phyloP scores from a whole-genome alignment of 1,140 invertebrate species.

The Drosophila pandora region DNA sequence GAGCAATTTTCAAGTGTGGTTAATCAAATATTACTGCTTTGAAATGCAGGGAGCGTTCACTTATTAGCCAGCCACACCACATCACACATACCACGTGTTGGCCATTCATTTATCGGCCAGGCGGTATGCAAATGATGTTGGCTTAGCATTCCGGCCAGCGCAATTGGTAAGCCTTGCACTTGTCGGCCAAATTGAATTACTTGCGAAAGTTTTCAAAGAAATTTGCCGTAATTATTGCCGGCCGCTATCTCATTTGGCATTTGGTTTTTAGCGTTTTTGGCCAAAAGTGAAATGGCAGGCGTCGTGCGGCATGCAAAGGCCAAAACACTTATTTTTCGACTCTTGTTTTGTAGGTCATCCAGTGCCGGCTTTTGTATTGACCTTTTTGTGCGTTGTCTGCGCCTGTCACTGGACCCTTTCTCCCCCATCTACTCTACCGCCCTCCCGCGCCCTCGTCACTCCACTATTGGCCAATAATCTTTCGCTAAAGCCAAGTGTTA shows the following conservation, averaged over 20 bases:
- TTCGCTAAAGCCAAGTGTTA: slow-evolving; percentile 69
- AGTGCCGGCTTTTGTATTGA: slow-evolving; percentile 59
- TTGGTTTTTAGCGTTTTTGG: slow-evolving; percentile 30
- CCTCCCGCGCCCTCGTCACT: slow-evolving; percentile 1
- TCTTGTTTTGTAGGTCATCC: slow-evolving; percentile 25
- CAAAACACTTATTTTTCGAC: slow-evolving; percentile 34
- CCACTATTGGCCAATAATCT: slow-evolving; percentile 67
- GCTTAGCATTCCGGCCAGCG: slow-evolving; percentile 2
- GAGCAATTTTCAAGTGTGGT: slow-evolving; percentile 46
- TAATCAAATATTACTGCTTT: slow-evolving; percentile 56
- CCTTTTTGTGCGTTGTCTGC: slow-evolving; percentile 53
- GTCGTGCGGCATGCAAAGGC: slow-evolving; percentile 29
- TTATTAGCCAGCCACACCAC: slow-evolving; percentile 16
- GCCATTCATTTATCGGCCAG: slow-evolving; percentile 54
- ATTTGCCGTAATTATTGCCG: slow-evolving; percentile 37
- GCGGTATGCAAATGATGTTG: slow-evolving; percentile 59
- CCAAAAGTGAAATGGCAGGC: slow-evolving; percentile 43
- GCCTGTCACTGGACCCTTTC: slow-evolving; percentile 13
- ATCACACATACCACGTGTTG: slow-evolving; percentile 61
- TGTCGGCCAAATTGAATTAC: slow-evolving; percentile 37
- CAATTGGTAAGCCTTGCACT: slow-evolving; percentile 75
- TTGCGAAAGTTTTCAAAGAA: slow-evolving; percentile 67
- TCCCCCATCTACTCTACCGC: neutral
- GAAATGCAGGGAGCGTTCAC: slow-evolving; percentile 62
- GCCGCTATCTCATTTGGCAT: slow-evolving; percentile 51